A percentile compares a stretch with the other conserved stretches of the same genome.
Evolutionary conservation across 2,797 vertebrate genomes (phyloP).

Genomic region (Rhinella marina): DNA sequence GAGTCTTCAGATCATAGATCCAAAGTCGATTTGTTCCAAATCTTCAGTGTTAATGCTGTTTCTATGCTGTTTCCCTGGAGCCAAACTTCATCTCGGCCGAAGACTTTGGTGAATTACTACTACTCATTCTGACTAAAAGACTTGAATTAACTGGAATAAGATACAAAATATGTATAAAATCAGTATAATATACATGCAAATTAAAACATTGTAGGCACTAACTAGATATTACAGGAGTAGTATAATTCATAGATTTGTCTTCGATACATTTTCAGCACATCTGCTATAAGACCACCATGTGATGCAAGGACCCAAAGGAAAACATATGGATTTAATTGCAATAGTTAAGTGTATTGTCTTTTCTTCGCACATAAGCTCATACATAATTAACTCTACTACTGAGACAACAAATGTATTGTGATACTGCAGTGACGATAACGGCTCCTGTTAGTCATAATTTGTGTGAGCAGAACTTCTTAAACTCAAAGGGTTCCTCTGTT

Average conservation of each 20-base stretch:
- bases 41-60: too few relatives aligned
- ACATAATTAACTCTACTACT: slow-evolving; percentile 28
- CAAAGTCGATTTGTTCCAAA: too few relatives aligned
- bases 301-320: neutral
- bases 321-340: slow-evolving; percentile 32
- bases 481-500: neutral
- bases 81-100: too few relatives aligned
- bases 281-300: neutral
- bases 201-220: neutral
- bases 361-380: neutral
- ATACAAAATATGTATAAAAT: neutral
- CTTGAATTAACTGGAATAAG: too few relatives aligned
- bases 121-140: too few relatives aligned
- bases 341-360: slow-evolving; percentile 10
- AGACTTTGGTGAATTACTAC: too few relatives aligned
- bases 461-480: neutral
- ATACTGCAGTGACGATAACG: neutral
- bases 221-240: neutral
- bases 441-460: neutral
- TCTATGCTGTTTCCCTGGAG: too few relatives aligned
- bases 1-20: too few relatives aligned
- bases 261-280: neutral
- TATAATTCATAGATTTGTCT: neutral
- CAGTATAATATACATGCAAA: neutral
- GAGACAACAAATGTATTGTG: slow-evolving; percentile 21